Percentiles rank a stretch among this genome's conserved stretches.
Conservation (phyloP, 2,888 invertebrate genomes). For the Latheticus oryzae region DNA sequence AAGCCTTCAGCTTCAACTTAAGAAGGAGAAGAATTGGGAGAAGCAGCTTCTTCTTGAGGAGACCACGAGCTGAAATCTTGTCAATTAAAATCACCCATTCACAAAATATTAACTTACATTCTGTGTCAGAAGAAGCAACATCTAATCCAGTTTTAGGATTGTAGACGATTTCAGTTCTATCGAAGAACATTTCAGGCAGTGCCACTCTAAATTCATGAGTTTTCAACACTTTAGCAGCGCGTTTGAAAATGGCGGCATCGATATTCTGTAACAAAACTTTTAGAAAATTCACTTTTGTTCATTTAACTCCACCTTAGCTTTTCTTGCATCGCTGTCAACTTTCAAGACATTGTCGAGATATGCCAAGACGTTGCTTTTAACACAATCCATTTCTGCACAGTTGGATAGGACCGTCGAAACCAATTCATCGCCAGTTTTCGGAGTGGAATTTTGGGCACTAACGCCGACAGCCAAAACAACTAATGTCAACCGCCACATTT, state of each 20-base stretch:
- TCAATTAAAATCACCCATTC: background rate
- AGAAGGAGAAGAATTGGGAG: conserved; percentile 82
- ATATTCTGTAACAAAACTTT: conserved; percentile 68
- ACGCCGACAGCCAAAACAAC: conserved; percentile 65
- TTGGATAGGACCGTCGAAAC: conserved; percentile 78
- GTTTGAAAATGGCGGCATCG: conserved; percentile 80
- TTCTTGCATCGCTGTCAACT: conserved; percentile 69
- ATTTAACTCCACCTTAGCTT: conserved; percentile 61
- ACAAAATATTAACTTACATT: conserved; percentile 66
- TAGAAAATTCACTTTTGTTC: conserved; percentile 26
- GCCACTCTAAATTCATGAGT: conserved; percentile 80
- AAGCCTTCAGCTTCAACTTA: conserved; percentile 85
- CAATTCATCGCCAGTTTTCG: conserved; percentile 76
- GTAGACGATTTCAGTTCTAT: conserved; percentile 75
- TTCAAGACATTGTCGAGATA: conserved; percentile 79
- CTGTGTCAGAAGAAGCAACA: conserved; percentile 70
- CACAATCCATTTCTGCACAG: conserved; percentile 79
- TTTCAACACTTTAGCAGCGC: conserved; percentile 77
- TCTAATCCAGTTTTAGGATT: conserved; percentile 76
- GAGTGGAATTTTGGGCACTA: conserved; percentile 68
- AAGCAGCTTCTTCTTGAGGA: conserved; percentile 85
- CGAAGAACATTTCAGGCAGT: conserved; percentile 79
- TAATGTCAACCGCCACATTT: conserved; percentile 62
- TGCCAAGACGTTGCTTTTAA: conserved; percentile 81
- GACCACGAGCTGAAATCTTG: conserved; percentile 73